These are phyloP conservation scores for Hyphantria cunea DNA, from an alignment of 1,140 invertebrate species.

Conservation along the genomic window DNA sequence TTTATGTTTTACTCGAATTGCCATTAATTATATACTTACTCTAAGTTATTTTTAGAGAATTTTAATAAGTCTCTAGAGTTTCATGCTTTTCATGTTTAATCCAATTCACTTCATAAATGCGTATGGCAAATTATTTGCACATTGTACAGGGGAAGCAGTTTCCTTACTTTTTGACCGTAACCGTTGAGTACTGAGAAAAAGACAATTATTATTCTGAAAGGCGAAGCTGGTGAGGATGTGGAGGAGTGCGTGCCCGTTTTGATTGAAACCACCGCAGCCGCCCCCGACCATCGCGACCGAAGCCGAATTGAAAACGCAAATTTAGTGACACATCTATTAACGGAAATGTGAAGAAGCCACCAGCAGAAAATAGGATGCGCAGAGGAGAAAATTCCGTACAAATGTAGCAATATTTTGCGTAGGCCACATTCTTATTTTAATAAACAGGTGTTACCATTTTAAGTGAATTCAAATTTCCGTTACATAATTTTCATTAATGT, in stretches of 20 bases:
- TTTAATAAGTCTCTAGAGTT: too few species aligned
- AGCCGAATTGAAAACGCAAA: conserved; percentile 78
- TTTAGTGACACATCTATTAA: conserved; percentile 79
- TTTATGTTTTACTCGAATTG: background rate
- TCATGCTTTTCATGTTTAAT: too few species aligned
- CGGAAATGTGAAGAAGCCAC: conserved; percentile 67
- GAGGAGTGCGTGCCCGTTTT: conserved; percentile 77
- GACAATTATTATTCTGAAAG: conserved; percentile 81
- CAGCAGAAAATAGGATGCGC: conserved; percentile 63
- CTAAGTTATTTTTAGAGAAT: too few species aligned
- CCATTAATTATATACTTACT: too few species aligned
- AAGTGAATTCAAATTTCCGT: conserved; percentile 18
- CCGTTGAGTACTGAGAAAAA: conserved; percentile 70
- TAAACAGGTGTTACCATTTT: conserved; percentile 27
- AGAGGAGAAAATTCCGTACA: conserved; percentile 37
- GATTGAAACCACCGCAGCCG: conserved; percentile 73
- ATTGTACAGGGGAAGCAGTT: conserved; percentile 32
- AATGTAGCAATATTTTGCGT: conserved; percentile 25
- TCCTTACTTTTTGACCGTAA: conserved; percentile 52
- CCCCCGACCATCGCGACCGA: conserved; percentile 51
- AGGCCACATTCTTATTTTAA: conserved; percentile 27
- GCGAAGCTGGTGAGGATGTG: conserved; percentile 73
- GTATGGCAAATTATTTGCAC: too few species aligned
- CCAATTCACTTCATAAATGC: too few species aligned
- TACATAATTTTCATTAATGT: conserved; percentile 23